These are phyloP conservation scores for Drosophila ezoana DNA, from an alignment of 2,888 invertebrate genomes.

Conservation along the genomic window DNA sequence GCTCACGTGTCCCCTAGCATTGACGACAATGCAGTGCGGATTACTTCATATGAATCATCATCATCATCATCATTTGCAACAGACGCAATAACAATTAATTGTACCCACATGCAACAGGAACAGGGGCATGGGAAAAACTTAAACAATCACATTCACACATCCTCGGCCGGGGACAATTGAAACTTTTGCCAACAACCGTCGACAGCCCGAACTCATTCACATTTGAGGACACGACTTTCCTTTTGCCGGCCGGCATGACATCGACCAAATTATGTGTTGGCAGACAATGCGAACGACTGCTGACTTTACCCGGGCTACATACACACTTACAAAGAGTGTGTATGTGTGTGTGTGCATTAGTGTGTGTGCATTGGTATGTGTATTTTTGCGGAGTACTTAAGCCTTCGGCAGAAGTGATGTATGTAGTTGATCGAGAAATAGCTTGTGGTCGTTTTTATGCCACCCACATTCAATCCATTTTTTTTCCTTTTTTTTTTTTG, in stretches of 20 bases:
- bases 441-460: slow-evolving; percentile 40
- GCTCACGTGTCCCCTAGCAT: neutral
- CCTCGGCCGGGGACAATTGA: slow-evolving; percentile 76
- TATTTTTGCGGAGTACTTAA: slow-evolving; percentile 11
- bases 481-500: slow-evolving; percentile 23
- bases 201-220: slow-evolving; percentile 46
- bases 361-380: neutral
- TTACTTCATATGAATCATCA: slow-evolving; percentile 20
- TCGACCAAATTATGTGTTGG: slow-evolving; percentile 52
- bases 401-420: slow-evolving; percentile 16
- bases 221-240: slow-evolving; percentile 49
- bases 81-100: slow-evolving; percentile 69
- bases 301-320: slow-evolving; percentile 5
- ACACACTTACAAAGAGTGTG: neutral
- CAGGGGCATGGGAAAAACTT: slow-evolving; percentile 48
- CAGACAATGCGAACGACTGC: slow-evolving; percentile 37
- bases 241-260: slow-evolving; percentile 29
- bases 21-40: neutral
- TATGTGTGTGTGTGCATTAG: neutral
- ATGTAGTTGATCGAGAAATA: slow-evolving; percentile 27
- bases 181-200: slow-evolving; percentile 62
- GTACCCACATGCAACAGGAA: slow-evolving; percentile 64
- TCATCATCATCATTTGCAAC: slow-evolving; percentile 31
- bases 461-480: slow-evolving; percentile 52
- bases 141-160: slow-evolving; percentile 73